These are phyloP conservation scores for Trichonephila clavata DNA, from an alignment of 1,140 invertebrate species.

Conservation along the genomic window DNA sequence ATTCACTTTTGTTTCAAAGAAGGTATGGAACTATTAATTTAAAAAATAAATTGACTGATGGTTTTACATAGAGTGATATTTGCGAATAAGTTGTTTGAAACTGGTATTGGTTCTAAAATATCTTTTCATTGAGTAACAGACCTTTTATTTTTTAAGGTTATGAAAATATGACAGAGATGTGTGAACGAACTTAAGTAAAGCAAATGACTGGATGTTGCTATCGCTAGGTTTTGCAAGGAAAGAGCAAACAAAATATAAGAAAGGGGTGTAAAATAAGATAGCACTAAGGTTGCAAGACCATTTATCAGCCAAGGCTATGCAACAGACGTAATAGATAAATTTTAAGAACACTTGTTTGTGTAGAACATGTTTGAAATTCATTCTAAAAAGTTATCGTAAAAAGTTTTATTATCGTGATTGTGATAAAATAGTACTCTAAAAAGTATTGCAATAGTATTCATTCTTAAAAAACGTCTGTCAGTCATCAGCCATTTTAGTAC, in stretches of 20 bases:
- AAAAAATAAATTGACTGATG: too few species aligned
- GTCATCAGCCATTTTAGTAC: neutral
- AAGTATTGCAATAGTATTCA: neutral
- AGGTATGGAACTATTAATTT: too few species aligned
- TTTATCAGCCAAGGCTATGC: constrained; percentile 24
- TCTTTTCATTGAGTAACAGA: too few species aligned
- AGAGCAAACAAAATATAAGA: neutral
- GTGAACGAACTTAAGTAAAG: neutral
- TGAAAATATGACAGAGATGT: neutral
- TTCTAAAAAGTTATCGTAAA: neutral
- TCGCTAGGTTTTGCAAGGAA: neutral
- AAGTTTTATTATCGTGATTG: neutral
- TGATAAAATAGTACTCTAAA: neutral
- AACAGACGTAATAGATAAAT: neutral
- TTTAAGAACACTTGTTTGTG: constrained; percentile 28
- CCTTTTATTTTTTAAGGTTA: neutral
- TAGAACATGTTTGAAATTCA: constrained; percentile 21
- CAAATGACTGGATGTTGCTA: neutral
- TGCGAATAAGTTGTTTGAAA: too few species aligned
- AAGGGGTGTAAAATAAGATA: constrained; percentile 20
- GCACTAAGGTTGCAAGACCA: neutral
- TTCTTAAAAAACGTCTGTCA: neutral
- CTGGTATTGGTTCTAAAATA: too few species aligned
- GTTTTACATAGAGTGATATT: too few species aligned
- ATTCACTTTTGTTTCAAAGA: too few species aligned